Evolutionary conservation across 1,140 invertebrate species (phyloP).

Genomic region (Phymorhynchus buccinoides): DNA sequence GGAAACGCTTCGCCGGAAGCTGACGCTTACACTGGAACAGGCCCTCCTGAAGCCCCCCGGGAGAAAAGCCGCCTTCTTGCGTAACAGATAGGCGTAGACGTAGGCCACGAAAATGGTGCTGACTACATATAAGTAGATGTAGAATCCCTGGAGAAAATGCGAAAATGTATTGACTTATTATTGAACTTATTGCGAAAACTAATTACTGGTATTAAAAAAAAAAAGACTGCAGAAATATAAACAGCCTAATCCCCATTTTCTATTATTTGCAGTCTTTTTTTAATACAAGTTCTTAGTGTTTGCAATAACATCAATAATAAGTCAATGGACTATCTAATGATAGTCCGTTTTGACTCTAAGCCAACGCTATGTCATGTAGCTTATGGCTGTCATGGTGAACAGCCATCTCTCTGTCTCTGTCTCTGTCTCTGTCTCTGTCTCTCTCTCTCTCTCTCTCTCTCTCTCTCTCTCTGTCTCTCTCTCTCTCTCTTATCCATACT

Average conservation of each 20-base stretch:
- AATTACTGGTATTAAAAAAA: neutral
- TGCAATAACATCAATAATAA: no score
- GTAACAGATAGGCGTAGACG: constrained; percentile 94
- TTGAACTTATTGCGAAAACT: neutral
- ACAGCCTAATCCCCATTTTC: neutral
- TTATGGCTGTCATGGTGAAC: no score
- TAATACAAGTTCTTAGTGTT: no score
- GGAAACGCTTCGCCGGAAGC: neutral
- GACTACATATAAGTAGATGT: constrained; percentile 95
- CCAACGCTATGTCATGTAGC: no score
- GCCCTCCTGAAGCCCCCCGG: neutral
- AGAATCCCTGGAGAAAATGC: constrained; percentile 94
- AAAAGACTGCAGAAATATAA: neutral
- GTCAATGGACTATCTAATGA: no score
- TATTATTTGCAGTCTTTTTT: no score
- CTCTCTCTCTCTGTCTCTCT: neutral
- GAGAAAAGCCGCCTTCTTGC: neutral
- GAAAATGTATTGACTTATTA: no score
- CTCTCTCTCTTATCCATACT: no score
- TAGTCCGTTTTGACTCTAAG: no score
- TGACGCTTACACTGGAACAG: constrained; percentile 17
- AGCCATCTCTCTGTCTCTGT: no score
- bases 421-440: no score
- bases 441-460: neutral
- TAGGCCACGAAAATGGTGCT: constrained; percentile 96